Evolutionary conservation across 1,140 invertebrate species (phyloP).

Genomic region (Trypoxylus dichotomus): DNA sequence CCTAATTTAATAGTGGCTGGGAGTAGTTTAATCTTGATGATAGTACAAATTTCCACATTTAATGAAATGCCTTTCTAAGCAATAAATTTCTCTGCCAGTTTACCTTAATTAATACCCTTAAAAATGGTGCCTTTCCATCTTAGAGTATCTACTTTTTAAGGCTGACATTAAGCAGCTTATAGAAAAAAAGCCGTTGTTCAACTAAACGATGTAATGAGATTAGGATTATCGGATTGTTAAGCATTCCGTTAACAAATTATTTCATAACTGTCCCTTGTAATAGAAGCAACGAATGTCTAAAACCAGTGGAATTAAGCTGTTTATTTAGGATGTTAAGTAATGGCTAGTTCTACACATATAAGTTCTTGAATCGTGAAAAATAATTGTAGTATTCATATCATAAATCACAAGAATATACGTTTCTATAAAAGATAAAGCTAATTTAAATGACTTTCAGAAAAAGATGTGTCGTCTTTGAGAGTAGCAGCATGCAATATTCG

Average conservation of each 20-base stretch:
- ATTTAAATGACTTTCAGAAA: no score
- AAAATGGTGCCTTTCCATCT: neutral
- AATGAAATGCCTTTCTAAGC: neutral
- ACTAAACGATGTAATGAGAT: constrained; percentile 17
- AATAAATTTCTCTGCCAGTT: neutral
- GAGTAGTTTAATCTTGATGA: no score
- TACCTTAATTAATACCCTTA: neutral
- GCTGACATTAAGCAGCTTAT: constrained; percentile 9
- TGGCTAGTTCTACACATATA: no score
- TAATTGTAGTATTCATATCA: no score
- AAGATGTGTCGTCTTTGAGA: no score
- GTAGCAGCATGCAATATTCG: no score
- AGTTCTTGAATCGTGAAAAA: no score
- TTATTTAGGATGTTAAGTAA: no score
- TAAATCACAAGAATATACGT: no score
- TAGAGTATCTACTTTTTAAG: neutral
- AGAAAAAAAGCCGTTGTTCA: neutral
- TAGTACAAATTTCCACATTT: neutral
- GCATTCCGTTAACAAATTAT: neutral
- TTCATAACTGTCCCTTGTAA: neutral
- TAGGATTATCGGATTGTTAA: neutral
- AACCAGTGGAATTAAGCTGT: no score
- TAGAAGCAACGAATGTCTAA: neutral
- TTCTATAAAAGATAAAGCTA: no score
- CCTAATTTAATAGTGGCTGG: no score